Conservation (phyloP, 1,140 invertebrate species). For the Rhopalosiphum maidis region DNA sequence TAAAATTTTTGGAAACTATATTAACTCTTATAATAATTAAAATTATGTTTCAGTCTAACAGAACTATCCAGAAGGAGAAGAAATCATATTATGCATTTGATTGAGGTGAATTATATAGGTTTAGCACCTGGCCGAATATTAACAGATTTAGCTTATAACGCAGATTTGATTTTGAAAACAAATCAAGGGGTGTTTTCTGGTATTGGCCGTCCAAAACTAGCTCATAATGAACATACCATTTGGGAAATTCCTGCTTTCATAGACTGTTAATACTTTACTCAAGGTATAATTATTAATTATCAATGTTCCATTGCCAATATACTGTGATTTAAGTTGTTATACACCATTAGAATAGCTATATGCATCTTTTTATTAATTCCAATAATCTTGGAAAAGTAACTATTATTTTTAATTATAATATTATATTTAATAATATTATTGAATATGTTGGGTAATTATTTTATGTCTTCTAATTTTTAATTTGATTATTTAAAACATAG, state of each 20-base stretch:
- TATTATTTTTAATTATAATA: neutral
- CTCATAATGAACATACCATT: constrained; percentile 17
- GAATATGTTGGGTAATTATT: neutral
- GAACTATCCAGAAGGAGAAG: neutral
- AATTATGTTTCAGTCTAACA: constrained; percentile 58
- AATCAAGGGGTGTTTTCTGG: constrained; percentile 6
- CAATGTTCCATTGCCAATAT: constrained; percentile 13
- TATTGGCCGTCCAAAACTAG: constrained; percentile 31
- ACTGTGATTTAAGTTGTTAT: constrained; percentile 33
- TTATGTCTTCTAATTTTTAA: constrained; percentile 15
- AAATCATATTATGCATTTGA: neutral
- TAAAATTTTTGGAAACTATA: neutral
- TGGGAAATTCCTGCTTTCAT: constrained; percentile 38
- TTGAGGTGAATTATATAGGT: neutral
- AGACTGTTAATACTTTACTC: constrained; percentile 12
- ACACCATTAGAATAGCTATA: neutral
- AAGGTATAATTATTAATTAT: neutral
- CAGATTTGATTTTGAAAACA: neutral
- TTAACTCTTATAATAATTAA: neutral
- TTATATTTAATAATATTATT: neutral
- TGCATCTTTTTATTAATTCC: neutral
- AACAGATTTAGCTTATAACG: neutral
- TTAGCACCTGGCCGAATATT: neutral
- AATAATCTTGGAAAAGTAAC: neutral
- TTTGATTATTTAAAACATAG: neutral